These are phyloP conservation scores for Drosophila rubida DNA, from an alignment of 2,888 invertebrate genomes.

Conservation along the genomic window DNA sequence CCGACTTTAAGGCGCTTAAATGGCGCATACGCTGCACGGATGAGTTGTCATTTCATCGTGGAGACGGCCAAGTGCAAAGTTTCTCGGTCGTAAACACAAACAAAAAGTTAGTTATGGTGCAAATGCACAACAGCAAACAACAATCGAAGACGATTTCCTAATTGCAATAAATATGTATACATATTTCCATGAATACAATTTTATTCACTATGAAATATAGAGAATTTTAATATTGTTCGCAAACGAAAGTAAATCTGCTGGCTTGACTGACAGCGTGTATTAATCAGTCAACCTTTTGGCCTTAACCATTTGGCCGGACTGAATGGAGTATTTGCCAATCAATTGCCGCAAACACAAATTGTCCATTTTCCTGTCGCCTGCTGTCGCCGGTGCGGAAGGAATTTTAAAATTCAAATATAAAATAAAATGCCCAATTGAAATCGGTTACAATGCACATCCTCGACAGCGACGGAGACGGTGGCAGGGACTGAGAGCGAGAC, in stretches of 20 bases:
- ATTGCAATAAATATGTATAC: too few relatives aligned
- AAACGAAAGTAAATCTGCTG: constrained; percentile 15
- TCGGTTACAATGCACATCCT: constrained; percentile 77
- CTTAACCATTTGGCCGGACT: constrained; percentile 65
- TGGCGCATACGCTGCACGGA: constrained; percentile 56
- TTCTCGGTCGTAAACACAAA: constrained; percentile 11
- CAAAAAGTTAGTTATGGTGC: not conserved
- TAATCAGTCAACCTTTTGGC: constrained; percentile 77
- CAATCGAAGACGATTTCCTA: too few relatives aligned
- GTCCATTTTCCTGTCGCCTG: constrained; percentile 83
- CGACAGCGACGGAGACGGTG: constrained; percentile 22
- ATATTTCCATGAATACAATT: too few relatives aligned
- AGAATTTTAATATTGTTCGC: too few relatives aligned
- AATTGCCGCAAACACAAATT: constrained; percentile 84
- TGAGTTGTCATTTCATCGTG: constrained; percentile 39
- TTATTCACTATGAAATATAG: too few relatives aligned
- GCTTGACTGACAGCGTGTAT: constrained; percentile 69
- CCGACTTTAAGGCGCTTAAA: constrained; percentile 66
- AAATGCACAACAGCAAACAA: too few relatives aligned
- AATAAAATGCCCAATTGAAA: constrained; percentile 83
- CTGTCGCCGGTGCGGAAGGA: constrained; percentile 79
- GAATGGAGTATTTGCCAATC: constrained; percentile 82
- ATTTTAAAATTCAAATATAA: constrained; percentile 83
- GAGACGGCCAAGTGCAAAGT: constrained; percentile 52
- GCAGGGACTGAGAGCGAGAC: not conserved